Conservation (phyloP, 2,888 invertebrate species). For the Crematogaster levior region DNA sequence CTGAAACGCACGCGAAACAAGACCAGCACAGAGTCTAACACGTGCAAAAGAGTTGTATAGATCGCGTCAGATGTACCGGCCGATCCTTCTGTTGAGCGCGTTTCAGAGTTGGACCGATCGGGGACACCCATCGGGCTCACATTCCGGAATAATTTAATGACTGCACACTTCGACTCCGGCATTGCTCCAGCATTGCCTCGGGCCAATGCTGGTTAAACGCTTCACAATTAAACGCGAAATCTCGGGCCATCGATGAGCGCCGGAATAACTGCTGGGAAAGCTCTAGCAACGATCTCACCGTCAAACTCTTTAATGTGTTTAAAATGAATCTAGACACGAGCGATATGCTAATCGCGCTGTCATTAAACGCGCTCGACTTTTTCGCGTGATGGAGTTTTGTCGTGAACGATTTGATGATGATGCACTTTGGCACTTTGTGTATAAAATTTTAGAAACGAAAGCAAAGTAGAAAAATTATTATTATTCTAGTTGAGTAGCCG, state of each 20-base stretch:
- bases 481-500: neutral
- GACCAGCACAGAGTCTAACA: neutral
- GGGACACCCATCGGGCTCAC: constrained; percentile 77
- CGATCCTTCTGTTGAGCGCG: constrained; percentile 64
- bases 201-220: constrained; percentile 72
- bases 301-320: constrained; percentile 32
- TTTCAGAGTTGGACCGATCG: constrained; percentile 73
- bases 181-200: constrained; percentile 62
- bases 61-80: constrained; percentile 61
- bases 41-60: constrained; percentile 9
- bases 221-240: constrained; percentile 79
- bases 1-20: neutral
- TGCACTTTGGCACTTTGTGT: too few species aligned
- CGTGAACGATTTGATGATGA: neutral
- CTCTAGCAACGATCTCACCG: constrained; percentile 15
- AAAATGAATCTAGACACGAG: constrained; percentile 8
- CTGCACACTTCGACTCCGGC: constrained; percentile 71
- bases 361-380: constrained; percentile 14
- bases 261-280: neutral
- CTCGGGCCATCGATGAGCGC: constrained; percentile 50
- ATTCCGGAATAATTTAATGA: constrained; percentile 85
- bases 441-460: too few species aligned
- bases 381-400: neutral
- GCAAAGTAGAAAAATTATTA: too few species aligned
- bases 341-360: neutral